phyloP scores from a whole-genome alignment of 2,888 invertebrate species.

The Zaprionus lineosus region DNA sequence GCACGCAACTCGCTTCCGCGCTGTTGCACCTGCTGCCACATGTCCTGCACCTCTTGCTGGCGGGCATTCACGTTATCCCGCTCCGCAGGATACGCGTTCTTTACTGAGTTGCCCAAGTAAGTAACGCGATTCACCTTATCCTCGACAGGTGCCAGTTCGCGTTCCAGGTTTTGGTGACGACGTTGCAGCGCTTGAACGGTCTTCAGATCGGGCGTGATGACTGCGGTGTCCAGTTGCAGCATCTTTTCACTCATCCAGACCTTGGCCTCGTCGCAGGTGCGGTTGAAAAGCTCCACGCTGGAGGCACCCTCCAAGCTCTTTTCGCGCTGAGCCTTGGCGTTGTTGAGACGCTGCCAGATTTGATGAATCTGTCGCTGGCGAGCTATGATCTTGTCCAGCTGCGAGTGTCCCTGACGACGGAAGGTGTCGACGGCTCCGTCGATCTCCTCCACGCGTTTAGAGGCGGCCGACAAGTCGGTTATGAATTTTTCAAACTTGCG shows the following conservation, averaged over 20 bases:
- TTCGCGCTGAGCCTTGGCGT: constrained; percentile 94
- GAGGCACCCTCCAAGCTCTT: constrained; percentile 95
- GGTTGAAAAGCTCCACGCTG: constrained; percentile 96
- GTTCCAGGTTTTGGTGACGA: constrained; percentile 94
- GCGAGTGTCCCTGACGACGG: constrained; percentile 92
- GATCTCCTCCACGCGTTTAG: constrained; percentile 94
- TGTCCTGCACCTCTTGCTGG: constrained; percentile 91
- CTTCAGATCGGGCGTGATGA: constrained; percentile 92
- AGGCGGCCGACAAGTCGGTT: constrained; percentile 96
- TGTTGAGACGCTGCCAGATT: constrained; percentile 93
- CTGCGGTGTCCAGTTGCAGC: constrained; percentile 91
- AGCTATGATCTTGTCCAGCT: constrained; percentile 90
- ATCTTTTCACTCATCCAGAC: constrained; percentile 99
- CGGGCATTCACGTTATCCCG: constrained; percentile 91
- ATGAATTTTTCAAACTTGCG: constrained; percentile 98
- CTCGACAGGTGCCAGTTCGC: constrained; percentile 96
- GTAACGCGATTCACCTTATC: constrained; percentile 96
- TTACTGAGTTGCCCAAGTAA: constrained; percentile 94
- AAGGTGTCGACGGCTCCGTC: constrained; percentile 94
- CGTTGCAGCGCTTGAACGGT: constrained; percentile 96
- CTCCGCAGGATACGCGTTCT: constrained; percentile 95
- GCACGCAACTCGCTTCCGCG: constrained; percentile 93
- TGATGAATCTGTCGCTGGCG: constrained; percentile 92
- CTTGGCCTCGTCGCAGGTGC: constrained; percentile 97
- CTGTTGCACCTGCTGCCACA: constrained; percentile 94